Evolutionary conservation across 1,140 invertebrate genomes (phyloP), one percentile per base, ranked within the genome.

Genomic region (Akabosia matsudoensis): DNA sequence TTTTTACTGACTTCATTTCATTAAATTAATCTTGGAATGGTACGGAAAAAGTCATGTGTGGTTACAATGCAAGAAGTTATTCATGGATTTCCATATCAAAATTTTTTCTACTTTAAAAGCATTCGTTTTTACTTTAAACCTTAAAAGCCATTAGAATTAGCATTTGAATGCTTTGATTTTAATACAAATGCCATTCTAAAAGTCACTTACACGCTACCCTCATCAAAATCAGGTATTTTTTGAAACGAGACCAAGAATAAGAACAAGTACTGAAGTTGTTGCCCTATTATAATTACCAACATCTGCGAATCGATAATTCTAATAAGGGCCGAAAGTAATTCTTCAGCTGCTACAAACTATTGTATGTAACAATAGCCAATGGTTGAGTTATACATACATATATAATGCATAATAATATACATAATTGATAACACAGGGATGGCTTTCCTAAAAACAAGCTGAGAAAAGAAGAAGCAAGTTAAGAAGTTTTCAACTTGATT

Each of bases 201-300:
- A 67, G 24, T 31, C 24, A 67, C 61, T 67, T 30, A 67, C 54
- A 61, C 54, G 54, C 54, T 61, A 45, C 37, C 37, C 18, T 45
- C 18, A 45, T n/a, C n/a, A 45, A 45, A 45, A 56, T 56, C 54
- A 56, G 54, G 54, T 56, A 56, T 56, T 56, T 56, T 56, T 56
- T 45, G 37, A 45, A 45, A 10, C 7, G 18, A 45, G 37, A 45
- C 37, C 37, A 45, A 45, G 37, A 45, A 45, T 10, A 45, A 7
- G 37, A 45, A 7, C 37, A 45, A 45, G 22, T 56, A 7, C 37
- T 10, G 3, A 31, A 67, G 61, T 67, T 67, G 61, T 67, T 67
- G 61, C 61, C 61, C 61, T 67, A 67, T 67, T 67, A 67, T 67
- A 67, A 67, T 67, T 67, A 67, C 61, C 61, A 67, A 67, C 61